Base-by-base conservation (phyloP, 2,888 invertebrate species). In the Lypha dubia region DNA sequence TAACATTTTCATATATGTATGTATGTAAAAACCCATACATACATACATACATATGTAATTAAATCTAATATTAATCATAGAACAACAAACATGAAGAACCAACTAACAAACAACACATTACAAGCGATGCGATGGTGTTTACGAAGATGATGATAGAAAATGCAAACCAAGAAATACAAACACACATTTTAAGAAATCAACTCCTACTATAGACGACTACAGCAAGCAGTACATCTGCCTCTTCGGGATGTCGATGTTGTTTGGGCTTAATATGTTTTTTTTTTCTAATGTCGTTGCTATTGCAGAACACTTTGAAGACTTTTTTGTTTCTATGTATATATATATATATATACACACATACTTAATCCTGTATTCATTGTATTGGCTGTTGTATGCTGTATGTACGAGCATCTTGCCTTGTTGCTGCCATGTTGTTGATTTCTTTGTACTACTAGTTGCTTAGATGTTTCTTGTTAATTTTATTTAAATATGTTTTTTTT, bases 371-470 rank as follows among this genome's bases (percentile, higher is more conserved):
- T 15, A 24, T 32, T 35, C 56, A 1, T 15, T 67, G 20, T 35
- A 44, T 35, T 65, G 4, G 15, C 1, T n/a, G 46, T 8, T 46
- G 35, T 76, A 15, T n/a, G 46, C 4, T 46, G 35, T 76, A 15
- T 60, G 28, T 28, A 13, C 28, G 32, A 60, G 35, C 32, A 22
- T 44, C 28, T 32, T 53, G 65, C 17, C 8, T 63, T 58, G 58
- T 51, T 75, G 75, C 46, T 73, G 73, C 32, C 41, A 56, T 83
- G 79, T 71, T 76, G 70, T 71, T 71, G 63, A 70, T 81, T 68
- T 70, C 77, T 81, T 81, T 74, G 46, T 84, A 68, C 67, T 67
- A 84, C 76, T 80, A 80, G 76, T 73, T 84, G 76, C 76, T 74
- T 71, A 46, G 49, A 35, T 65, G 32, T 35, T 46, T 79, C 79